Conservation (phyloP, 2,888 invertebrate genomes). For the Marronus borbonicus region DNA sequence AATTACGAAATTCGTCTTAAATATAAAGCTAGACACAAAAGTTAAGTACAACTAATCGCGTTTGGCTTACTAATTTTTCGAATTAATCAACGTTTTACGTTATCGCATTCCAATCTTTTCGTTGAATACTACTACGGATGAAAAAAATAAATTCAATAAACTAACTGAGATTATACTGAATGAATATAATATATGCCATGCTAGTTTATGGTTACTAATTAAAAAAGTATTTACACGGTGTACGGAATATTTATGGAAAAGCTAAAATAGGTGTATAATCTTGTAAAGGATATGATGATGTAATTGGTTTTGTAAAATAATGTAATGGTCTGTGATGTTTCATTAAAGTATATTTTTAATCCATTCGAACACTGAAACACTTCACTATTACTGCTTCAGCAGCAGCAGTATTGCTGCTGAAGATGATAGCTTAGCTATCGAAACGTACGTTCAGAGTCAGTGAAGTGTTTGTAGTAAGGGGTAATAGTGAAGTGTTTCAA, state of each 20-base stretch:
- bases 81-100: not conserved
- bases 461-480: no score
- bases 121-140: not conserved
- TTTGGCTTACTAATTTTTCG: not conserved
- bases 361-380: no score
- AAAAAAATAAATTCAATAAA: not conserved
- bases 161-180: constrained; percentile 18
- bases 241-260: no score
- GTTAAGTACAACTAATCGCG: constrained; percentile 10
- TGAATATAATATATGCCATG: not conserved
- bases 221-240: constrained; percentile 7
- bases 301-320: not conserved
- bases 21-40: constrained; percentile 7
- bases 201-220: constrained; percentile 19
- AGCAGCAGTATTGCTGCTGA: no score
- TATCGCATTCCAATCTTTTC: no score
- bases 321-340: not conserved
- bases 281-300: not conserved
- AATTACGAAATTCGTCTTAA: not conserved
- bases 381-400: no score
- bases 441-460: no score
- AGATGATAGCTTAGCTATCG: no score
- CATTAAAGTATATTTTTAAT: no score
- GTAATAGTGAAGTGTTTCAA: no score
- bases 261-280: no score